Base-by-base conservation (phyloP, 2,113 vertebrate species). In the Zeus faber region DNA sequence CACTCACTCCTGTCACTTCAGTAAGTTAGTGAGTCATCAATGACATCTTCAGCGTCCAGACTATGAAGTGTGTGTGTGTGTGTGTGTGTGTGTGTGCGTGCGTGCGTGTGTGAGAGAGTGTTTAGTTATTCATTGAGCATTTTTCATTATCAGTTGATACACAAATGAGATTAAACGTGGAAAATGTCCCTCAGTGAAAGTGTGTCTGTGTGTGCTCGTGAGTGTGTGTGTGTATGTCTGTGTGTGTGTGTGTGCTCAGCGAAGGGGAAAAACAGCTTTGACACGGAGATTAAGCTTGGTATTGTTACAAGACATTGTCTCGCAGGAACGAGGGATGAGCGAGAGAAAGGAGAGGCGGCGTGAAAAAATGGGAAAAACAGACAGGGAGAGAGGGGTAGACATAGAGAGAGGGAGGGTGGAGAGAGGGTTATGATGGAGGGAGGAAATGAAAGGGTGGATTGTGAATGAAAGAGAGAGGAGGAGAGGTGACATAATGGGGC, bases 281-380 rank as follows among this genome's bases (percentile, higher is more conserved):
- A 96, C 94, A 95, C 93, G 89, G 94, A 97, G 95, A 98, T 98
- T 96, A 97, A 92, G 88, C 92, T 88, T 80, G 81, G 92, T 87
- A 95, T 94, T 96, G 93, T 97, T 93, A 92, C 91, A 93, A 95
- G 93, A 96, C 93, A 95, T 95, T 95, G 93, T 98, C 94, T 94
- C 92, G 90, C 91, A 91, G 90, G 93, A 93, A 91, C 88, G 88
- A 91, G 92, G 91, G 70, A 65, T 65, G 67, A 72, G 60, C 5
- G 43, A 60, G 49, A 47, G 43, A 49, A 49, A 29, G 14, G 22
- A 24, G 54, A 37, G 71, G 58, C 6, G 17, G 57, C 14, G 49
- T 47, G 46, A 54, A 79, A 69, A 69, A 41, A n/a, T n/a, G 41
- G 44, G 52, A 27, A 37, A n/a, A n/a, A n/a, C n/a, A n/a, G n/a